Evolutionary conservation across 2,113 vertebrate species (phyloP).

Genomic region (Nymphicus hollandicus): DNA sequence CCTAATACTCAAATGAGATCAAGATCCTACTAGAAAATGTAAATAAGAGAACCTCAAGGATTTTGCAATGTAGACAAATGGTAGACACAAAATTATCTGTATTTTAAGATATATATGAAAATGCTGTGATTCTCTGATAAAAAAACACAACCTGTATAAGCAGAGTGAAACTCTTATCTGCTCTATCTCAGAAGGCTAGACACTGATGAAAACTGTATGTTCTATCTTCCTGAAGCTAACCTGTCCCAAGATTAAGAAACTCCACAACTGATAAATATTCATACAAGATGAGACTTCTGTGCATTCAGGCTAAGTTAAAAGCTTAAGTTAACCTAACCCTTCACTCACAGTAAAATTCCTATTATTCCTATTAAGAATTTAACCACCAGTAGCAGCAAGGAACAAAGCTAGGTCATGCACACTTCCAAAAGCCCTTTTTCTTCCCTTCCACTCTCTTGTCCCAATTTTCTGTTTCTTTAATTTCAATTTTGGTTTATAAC

Average conservation of each 20-base stretch:
- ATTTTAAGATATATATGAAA: background rate
- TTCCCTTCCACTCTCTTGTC: background rate
- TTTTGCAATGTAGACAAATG: background rate
- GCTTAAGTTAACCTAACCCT: background rate
- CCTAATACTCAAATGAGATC: background rate
- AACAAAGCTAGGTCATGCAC: background rate
- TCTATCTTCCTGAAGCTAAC: background rate
- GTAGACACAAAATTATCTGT: background rate
- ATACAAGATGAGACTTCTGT: background rate
- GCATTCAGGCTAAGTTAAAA: background rate
- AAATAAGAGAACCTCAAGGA: background rate
- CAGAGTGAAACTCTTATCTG: background rate
- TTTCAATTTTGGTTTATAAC: background rate
- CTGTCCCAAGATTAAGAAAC: background rate
- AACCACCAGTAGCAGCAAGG: background rate
- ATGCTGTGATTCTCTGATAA: background rate
- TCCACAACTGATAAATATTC: background rate
- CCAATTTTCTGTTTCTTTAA: background rate
- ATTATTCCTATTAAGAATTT: background rate
- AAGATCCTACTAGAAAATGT: background rate
- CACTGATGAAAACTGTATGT: background rate
- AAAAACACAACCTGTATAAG: rapidly evolving
- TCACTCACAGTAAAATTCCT: background rate
- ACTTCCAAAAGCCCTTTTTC: background rate
- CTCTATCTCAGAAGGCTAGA: background rate